Evolutionary conservation across 2,888 invertebrate species (phyloP), one percentile per base, ranked within the genome.

Genomic region (Sepiola atlantica): DNA sequence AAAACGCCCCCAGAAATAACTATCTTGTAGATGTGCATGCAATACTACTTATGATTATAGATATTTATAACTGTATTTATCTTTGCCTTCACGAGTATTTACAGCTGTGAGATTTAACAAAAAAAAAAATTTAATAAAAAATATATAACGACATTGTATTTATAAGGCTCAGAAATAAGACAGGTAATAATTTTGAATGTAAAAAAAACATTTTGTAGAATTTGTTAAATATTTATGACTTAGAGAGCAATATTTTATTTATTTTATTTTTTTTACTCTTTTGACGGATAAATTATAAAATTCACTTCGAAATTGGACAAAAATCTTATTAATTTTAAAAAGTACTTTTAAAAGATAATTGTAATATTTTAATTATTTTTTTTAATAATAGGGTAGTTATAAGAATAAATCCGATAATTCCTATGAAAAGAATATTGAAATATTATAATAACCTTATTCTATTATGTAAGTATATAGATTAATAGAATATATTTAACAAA

Each of bases 171-270:
- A 77, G 14, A 77, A 77, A 77, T n/a, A 77, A n/a, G 77, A 77
- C 77, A 77, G 77, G 77, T 14, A 77, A 77, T 77, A n/a, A 77
- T 77, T n/a, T 77, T 77, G 77, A 77, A 77, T 77, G 77, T 77
- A 12, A 12, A n/a, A n/a, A n/a, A 77, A 77, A n/a, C 77, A 77
- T 77, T 77, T 77, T 77, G 77, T 77, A 77, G 16, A 77, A 77
- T 32, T 77, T n/a, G n/a, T 12, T 4, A 77, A 61, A 24, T 10
- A 24, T 77, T 77, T n/a, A 14, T 24, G 61, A 61, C 12, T 61
- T 21, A 61, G 61, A 61, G 21, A 61, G 21, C 10, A 61, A 4
- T 28, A n/a, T n/a, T n/a, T n/a, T n/a, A n/a, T n/a, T n/a, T n/a
- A n/a, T n/a, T n/a, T 77, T 61, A 45, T 45, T 61, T 6, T 61